Conservation (phyloP, 1,140 invertebrate species). For the Drosophila eugracilis region DNA sequence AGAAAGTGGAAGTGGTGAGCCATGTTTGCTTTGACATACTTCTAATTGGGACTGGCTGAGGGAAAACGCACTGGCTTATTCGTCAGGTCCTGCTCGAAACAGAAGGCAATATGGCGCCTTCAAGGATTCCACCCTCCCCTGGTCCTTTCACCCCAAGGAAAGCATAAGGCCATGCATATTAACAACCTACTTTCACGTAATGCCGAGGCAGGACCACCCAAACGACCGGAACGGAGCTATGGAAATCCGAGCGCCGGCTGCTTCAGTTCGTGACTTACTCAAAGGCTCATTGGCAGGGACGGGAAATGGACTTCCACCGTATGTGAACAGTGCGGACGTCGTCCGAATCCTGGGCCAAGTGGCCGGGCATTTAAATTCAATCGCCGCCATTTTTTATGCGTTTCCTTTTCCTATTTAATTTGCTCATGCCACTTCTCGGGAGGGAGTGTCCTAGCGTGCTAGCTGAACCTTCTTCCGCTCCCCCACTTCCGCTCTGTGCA, state of each 20-base stretch:
- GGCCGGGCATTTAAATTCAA: constrained; percentile 78
- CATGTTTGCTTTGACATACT: constrained; percentile 78
- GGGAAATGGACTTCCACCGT: constrained; percentile 48
- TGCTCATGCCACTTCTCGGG: constrained; percentile 34
- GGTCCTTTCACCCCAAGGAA: constrained; percentile 19
- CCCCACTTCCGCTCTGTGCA: constrained; percentile 52
- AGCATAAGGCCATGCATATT: constrained; percentile 82
- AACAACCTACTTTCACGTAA: constrained; percentile 79
- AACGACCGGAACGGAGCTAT: constrained; percentile 59
- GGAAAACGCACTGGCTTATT: constrained; percentile 1
- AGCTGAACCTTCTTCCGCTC: constrained; percentile 35
- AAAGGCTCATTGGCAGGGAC: constrained; percentile 65
- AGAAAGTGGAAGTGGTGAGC: constrained; percentile 69
- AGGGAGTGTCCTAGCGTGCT: constrained; percentile 37
- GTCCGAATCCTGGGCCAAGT: constrained; percentile 50
- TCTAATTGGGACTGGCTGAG: constrained; percentile 57
- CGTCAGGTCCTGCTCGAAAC: constrained; percentile 5
- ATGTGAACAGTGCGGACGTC: constrained; percentile 39
- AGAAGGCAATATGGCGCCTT: neutral
- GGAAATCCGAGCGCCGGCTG: constrained; percentile 40
- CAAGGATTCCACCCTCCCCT: neutral
- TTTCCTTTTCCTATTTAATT: constrained; percentile 80
- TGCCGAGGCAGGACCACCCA: constrained; percentile 49
- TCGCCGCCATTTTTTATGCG: constrained; percentile 75
- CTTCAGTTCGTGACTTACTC: constrained; percentile 60